Conservation (phyloP, 2,888 invertebrate genomes). For the Leucophora obtusa region DNA sequence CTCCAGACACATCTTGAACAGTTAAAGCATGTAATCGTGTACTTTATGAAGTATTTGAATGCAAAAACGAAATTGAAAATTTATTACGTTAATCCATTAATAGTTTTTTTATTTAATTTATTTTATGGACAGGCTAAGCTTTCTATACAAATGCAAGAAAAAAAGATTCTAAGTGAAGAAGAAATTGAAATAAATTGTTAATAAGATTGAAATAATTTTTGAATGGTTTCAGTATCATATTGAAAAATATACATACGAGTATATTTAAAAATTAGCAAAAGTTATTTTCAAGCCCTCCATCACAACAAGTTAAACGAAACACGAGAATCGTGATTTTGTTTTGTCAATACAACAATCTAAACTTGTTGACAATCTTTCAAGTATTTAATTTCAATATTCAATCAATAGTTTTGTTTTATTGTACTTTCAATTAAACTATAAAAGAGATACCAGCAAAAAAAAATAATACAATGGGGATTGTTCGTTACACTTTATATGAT, state of each 20-base stretch:
- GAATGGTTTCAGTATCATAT: slow-evolving; percentile 1
- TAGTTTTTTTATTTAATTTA: neutral
- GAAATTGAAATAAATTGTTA: slow-evolving; percentile 3
- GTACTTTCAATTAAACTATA: slow-evolving; percentile 32
- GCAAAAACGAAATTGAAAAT: neutral
- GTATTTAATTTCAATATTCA: slow-evolving; percentile 61
- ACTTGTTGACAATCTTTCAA: slow-evolving; percentile 54
- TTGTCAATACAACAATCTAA: slow-evolving; percentile 44
- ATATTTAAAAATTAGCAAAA: neutral
- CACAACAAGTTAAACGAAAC: slow-evolving; percentile 31
- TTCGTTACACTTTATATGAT: slow-evolving; percentile 28
- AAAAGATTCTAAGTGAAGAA: neutral
- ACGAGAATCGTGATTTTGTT: slow-evolving; percentile 51
- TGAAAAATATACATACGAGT: neutral
- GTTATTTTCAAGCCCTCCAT: neutral
- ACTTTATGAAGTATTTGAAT: slow-evolving; percentile 8
- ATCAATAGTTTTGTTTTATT: slow-evolving; percentile 48
- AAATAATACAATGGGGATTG: slow-evolving; percentile 30
- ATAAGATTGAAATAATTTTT: neutral
- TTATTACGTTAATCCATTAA: neutral
- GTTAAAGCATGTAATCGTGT: slow-evolving; percentile 1
- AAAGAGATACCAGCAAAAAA: slow-evolving; percentile 4
- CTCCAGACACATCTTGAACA: neutral
- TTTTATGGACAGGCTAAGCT: neutral
- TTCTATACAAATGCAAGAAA: neutral